Base-by-base conservation (phyloP, 2,888 invertebrate genomes). In the Spodoptera picta region DNA sequence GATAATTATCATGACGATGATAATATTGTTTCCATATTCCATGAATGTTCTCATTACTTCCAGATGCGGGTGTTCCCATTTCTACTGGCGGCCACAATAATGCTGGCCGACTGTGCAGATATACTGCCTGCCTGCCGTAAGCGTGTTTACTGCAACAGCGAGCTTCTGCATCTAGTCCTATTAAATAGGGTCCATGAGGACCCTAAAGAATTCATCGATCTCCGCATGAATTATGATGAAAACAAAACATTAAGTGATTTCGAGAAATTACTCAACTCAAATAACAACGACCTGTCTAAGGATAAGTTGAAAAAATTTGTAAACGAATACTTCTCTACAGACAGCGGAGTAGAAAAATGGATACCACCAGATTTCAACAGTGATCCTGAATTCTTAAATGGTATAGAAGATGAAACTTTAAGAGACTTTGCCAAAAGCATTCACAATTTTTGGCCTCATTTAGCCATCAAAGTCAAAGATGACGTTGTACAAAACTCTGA, bases 131-230 rank as follows among this genome's bases (percentile, higher is more conserved):
- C 88, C 2, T 96, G 96, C 81, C 80, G 79, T 76, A 97, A 96
- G 81, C 95, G 95, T 48, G 95, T 98, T 71, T 98, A 96, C 93
- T 98, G 98, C 90, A 90, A 96, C 82, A 97, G 98, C 50, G 90
- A 95, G 0, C 92, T 98, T 3, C 95, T 98, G 51, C 96, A 97
- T 78, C 95, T 96, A 23, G 95, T 98, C 3, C 97, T 98, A 88
- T 91, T 95, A 86, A 95, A 96, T 0, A 86, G 92, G 23, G 88
- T 98, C 63, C 97, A 95, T 87, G 85, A 92, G 9, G 98, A 98
- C 87, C 98, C 97, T 41, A 98, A 98, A 87, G 96, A 96, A 0
- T 98, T 98, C 89, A 98, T 98, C 12, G 98, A 98, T 85, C 95
- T 97, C 90, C 96, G 96, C 72, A 94, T 98, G 89, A 95, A 95